phyloP scores from a whole-genome alignment of 2,113 vertebrate species.

The Python bivittatus region DNA sequence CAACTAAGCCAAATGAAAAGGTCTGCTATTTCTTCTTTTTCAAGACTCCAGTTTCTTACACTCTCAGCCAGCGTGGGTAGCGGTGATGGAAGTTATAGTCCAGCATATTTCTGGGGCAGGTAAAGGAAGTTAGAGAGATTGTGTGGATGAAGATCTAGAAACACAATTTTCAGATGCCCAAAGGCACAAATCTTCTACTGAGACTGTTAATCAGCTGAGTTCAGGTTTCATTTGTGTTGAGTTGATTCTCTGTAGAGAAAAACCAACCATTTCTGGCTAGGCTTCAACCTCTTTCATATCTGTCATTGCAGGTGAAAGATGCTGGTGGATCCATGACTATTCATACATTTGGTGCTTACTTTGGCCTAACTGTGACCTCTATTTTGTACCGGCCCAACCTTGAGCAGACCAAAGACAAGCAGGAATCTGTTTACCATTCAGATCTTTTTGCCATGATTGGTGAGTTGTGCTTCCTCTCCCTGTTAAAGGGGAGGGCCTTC shows the following conservation, averaged over 20 bases:
- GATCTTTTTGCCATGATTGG: constrained; percentile 96
- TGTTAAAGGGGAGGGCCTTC: background rate
- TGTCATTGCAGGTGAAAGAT: constrained; percentile 82
- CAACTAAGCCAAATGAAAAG: background rate
- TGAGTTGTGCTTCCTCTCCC: constrained; percentile 58
- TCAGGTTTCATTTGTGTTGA: background rate
- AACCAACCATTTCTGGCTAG: background rate
- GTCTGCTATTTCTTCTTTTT: background rate
- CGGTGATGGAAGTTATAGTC: background rate
- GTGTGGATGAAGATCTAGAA: background rate
- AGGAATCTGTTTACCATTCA: constrained; percentile 84
- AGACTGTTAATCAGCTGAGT: background rate
- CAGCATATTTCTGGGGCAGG: background rate
- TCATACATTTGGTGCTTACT: constrained; percentile 93
- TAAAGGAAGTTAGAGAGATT: background rate
- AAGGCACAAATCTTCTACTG: background rate
- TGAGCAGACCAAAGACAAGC: constrained; percentile 81
- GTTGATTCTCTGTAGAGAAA: background rate
- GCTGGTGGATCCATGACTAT: constrained; percentile 97
- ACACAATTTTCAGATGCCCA: background rate
- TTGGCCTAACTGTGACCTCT: constrained; percentile 88
- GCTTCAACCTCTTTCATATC: background rate
- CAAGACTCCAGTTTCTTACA: background rate
- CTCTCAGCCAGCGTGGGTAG: background rate
- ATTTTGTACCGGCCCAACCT: constrained; percentile 89